Conservation (phyloP, 2,113 vertebrate species). For the Pleuronectes platessa region DNA sequence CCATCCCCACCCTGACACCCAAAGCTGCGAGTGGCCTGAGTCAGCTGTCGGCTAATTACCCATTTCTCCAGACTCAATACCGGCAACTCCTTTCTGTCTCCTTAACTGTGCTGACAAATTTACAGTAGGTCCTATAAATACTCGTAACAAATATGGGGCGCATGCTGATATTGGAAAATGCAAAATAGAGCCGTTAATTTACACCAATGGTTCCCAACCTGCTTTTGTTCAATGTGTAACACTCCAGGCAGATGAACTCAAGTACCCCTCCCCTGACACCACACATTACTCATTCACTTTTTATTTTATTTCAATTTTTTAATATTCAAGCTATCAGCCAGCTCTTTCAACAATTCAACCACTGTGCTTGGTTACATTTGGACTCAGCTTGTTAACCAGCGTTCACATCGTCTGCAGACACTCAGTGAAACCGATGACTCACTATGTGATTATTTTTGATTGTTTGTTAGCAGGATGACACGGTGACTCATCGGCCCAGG, state of each 20-base stretch:
- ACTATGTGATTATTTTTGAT: no score
- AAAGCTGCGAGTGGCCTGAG: constrained; percentile 76
- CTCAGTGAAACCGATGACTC: no score
- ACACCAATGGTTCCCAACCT: not conserved
- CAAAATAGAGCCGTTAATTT: constrained; percentile 29
- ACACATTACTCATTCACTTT: not conserved
- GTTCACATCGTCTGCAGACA: no score
- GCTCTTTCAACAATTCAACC: no score
- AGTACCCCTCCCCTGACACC: not conserved
- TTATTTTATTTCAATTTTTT: no score
- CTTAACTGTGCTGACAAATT: constrained; percentile 67
- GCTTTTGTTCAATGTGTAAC: not conserved
- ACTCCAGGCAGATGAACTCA: not conserved
- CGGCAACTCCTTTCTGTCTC: constrained; percentile 51
- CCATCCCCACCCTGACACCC: constrained; percentile 69
- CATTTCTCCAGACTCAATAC: constrained; percentile 70
- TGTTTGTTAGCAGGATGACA: no score
- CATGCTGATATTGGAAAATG: constrained; percentile 27
- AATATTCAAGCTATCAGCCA: no score
- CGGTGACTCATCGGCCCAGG: no score
- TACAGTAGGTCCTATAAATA: constrained; percentile 53
- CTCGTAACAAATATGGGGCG: constrained; percentile 39
- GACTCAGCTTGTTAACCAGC: no score
- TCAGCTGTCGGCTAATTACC: constrained; percentile 79
- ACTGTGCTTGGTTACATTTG: no score